Base-by-base conservation (phyloP, 2,113 vertebrate species). In the Pseudopipra pipra region DNA sequence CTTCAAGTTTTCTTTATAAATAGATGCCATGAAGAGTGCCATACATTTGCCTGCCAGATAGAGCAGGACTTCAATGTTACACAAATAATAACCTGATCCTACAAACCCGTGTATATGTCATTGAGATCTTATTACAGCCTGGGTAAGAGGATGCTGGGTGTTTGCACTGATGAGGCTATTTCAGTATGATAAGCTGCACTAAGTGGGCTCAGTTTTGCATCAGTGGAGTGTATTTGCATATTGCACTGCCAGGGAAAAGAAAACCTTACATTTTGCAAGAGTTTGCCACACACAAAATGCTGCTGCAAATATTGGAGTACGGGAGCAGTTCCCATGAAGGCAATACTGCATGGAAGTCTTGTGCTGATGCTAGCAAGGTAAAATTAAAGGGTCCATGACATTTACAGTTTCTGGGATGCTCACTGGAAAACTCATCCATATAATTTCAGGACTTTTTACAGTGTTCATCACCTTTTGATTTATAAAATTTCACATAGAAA, bases 131-230 rank as follows among this genome's bases (percentile, higher is more conserved):
- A 85, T 82, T 85, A 94, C 74, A 93, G 81, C 49, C 74, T 44
- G 78, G 75, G 54, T 94, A 94, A 92, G 90, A 94, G 77, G 89
- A 94, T 92, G 86, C 94, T 79, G 91, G 86, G 52, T 92, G 74
- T 73, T 93, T 91, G 87, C 87, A 87, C 91, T 91, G 66, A 85
- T 87, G 74, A 95, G 51, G 94, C 93, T 96, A 78, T 91, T 91
- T 96, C 87, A 80, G 70, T 73, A 73, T 71, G 74, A 85, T 89
- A 94, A 94, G 92, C 93, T 91, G 74, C 81, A 83, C 54, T 95
- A 93, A 96, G 89, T 87, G 85, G 81, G 89, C 81, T 95, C 89
- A 76, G 66, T 73, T 95, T 91, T 95, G 85, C 85, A 94, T 96
- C 78, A 85, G n/a, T 85, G 62, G 70, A 89, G 62, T 85, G 37